Conservation (phyloP, 2,797 vertebrate species). For the Sebastes elongatus region DNA sequence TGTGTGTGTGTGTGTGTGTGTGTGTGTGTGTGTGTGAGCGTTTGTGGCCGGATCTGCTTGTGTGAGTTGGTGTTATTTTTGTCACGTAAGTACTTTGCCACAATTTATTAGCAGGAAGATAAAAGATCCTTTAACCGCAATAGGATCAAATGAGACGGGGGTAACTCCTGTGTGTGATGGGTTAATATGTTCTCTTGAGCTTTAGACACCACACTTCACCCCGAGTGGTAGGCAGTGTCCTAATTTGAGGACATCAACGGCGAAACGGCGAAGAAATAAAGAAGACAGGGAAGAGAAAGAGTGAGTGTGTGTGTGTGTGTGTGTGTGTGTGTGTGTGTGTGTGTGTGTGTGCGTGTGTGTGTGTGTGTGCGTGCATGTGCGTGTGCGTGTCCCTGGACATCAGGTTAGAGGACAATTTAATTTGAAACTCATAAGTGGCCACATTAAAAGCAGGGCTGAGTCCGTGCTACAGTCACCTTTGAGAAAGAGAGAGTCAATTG, state of each 20-base stretch:
- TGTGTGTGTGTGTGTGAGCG: not conserved
- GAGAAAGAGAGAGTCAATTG: conserved; percentile 3
- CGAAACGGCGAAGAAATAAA: not conserved
- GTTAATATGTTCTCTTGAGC: conserved; percentile 4
- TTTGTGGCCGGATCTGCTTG: not conserved
- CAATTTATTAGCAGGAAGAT: conserved; percentile 1
- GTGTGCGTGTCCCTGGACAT: not conserved
- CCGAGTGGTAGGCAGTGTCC: conserved; percentile 11
- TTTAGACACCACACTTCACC: not conserved
- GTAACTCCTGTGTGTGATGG: not conserved
- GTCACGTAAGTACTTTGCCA: conserved; percentile 2
- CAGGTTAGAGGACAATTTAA: conserved; percentile 38
- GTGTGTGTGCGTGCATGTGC: not conserved
- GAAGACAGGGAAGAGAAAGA: not conserved
- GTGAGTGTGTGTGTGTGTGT: not conserved
- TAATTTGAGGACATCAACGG: conserved; percentile 28
- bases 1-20: not conserved
- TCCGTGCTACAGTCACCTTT: conserved; percentile 20
- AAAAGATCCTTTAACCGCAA: conserved; percentile 1
- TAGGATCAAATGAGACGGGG: not conserved
- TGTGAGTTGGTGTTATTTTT: not conserved
- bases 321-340: not conserved
- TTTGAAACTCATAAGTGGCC: conserved; percentile 41
- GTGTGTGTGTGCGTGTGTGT: not conserved
- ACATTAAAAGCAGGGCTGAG: conserved; percentile 32